phyloP scores from a whole-genome alignment of 2,888 invertebrate species.

The Stratiomys singularior region DNA sequence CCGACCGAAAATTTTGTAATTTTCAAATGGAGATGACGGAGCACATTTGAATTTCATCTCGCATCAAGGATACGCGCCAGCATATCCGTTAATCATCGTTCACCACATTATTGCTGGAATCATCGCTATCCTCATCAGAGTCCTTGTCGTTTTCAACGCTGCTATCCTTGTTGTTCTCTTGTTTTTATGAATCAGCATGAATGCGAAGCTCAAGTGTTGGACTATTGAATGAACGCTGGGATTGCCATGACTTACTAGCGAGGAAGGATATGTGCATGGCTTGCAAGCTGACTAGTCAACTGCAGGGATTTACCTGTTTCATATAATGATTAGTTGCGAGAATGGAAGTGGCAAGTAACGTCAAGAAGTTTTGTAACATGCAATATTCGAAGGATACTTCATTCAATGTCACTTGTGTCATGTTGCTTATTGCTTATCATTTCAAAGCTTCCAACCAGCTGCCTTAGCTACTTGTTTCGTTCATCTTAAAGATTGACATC shows the following conservation, averaged over 20 bases:
- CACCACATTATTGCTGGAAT: slow-evolving; percentile 35
- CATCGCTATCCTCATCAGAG: slow-evolving; percentile 12
- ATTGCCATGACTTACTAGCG: not conserved
- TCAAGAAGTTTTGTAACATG: too few species aligned
- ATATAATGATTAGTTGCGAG: too few species aligned
- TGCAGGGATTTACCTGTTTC: too few species aligned
- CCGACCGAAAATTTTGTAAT: not conserved
- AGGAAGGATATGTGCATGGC: too few species aligned
- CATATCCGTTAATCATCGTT: slow-evolving; percentile 27
- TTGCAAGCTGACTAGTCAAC: too few species aligned
- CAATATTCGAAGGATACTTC: too few species aligned
- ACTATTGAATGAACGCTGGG: not conserved
- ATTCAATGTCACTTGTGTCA: too few species aligned
- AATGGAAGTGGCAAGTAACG: too few species aligned
- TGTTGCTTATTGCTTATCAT: too few species aligned
- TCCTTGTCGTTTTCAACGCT: not conserved
- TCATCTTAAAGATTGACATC: too few species aligned
- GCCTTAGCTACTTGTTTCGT: too few species aligned
- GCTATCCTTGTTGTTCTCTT: not conserved
- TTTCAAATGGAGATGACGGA: slow-evolving; percentile 10
- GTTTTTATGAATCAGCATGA: not conserved
- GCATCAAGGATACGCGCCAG: not conserved
- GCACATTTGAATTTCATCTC: slow-evolving; percentile 4
- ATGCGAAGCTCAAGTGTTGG: not conserved
- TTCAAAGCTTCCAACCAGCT: too few species aligned